Evolutionary conservation across 2,888 invertebrate species (phyloP), one percentile per base, ranked within the genome.

Genomic region (Temnothorax unifasciatus): DNA sequence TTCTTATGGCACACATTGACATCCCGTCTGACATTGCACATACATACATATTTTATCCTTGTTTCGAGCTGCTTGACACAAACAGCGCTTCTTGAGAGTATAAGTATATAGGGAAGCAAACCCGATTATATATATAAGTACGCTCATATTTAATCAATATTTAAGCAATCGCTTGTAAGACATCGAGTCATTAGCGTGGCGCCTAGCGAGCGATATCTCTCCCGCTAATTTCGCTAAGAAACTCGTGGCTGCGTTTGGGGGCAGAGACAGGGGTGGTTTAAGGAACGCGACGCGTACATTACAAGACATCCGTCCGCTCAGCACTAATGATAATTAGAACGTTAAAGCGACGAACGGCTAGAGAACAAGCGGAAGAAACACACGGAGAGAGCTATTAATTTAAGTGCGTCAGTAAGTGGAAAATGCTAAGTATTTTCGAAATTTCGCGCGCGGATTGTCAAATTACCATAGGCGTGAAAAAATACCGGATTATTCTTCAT

Each of bases 261-360:
- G 86, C 91, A 85, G 82, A 88, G 88, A 90, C 90, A 88, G 85
- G 87, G 89, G 88, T 91, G 91, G 91, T 90, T 87, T 87, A 89
- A 86, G 89, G 90, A 90, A 91, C 85, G 90, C 88, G 88, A 57
- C 87, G 90, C 89, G 29, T 92, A 92, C 92, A 92, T 93, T 92
- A 92, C 92, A 90, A 92, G 93, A 93, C 92, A 93, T 92, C 91
- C 92, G 92, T 93, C 92, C 90, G 91, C 90, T 91, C 90, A 86
- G 91, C 91, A 92, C 93, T 94, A 94, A 94, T 93, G 94, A 94
- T 93, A 94, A 94, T 94, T 94, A 93, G 93, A 93, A 92, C 91
- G 93, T 94, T 92, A 91, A 92, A 92, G 92, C 92, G 91, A 92
- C 92, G 90, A 92, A 92, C 91, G 83, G 87, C 87, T 87, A 85